phyloP scores from a whole-genome alignment of 2,888 invertebrate genomes.

The Parnassius orleans region DNA sequence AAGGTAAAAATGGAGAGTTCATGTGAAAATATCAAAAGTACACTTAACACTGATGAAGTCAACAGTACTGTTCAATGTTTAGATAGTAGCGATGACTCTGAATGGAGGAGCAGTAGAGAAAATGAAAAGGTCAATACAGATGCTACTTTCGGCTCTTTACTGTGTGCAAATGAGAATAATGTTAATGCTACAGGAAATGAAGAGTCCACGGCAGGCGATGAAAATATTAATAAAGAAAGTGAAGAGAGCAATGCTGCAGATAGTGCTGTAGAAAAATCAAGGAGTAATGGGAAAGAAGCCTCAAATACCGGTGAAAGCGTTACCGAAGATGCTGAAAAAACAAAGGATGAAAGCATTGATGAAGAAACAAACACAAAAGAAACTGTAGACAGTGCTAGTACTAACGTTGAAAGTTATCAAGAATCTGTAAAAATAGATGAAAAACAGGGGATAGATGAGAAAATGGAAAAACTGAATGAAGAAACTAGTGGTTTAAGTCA shows the following conservation, averaged over 20 bases:
- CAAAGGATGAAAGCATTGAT: not conserved
- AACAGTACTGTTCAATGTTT: constrained; percentile 37
- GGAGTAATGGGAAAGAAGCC: not conserved
- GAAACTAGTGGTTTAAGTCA: not conserved
- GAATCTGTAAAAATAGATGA: not conserved
- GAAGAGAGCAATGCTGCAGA: not conserved
- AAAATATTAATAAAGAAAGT: constrained; percentile 1
- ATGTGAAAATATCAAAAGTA: constrained; percentile 29
- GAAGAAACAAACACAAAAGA: not conserved
- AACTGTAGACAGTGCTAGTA: not conserved
- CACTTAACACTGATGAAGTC: constrained; percentile 30
- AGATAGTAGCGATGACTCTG: constrained; percentile 32
- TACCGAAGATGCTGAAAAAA: not conserved
- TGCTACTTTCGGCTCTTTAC: constrained; percentile 1
- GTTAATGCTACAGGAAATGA: not conserved
- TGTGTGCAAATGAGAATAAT: constrained; percentile 16
- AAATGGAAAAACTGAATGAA: not conserved
- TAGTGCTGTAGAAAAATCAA: constrained; percentile 1
- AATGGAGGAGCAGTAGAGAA: not conserved
- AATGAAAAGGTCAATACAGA: not conserved
- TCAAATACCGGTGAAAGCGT: not conserved
- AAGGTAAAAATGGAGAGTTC: constrained; percentile 40
- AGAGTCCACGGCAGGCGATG: not conserved
- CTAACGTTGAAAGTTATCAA: not conserved
- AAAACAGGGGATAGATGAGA: not conserved